Percentiles rank a stretch among this genome's conserved stretches.
Evolutionary conservation across 2,888 invertebrate species (phyloP).

Genomic region (Escarpia spicata): DNA sequence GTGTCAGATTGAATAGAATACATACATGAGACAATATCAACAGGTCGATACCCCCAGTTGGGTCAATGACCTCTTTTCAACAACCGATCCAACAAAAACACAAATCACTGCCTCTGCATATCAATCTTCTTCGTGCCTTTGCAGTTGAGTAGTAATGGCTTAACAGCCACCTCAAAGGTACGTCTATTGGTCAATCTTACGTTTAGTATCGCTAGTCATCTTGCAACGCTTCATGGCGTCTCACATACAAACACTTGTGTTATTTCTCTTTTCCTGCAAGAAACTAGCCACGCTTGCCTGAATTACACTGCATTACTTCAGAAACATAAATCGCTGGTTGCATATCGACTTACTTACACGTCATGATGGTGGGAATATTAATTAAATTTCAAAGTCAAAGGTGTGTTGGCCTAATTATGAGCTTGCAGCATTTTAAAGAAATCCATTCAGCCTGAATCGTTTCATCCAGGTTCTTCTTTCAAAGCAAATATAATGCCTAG

Average conservation of each 20-base stretch:
- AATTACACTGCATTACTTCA: not conserved
- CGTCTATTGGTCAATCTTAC: not conserved
- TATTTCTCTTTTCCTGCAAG: not conserved
- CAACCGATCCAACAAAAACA: too few species aligned
- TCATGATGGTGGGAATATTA: not conserved
- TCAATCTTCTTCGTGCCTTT: too few species aligned
- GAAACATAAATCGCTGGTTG: not conserved
- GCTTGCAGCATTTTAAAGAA: too few species aligned
- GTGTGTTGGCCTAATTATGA: not conserved
- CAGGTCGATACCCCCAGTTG: not conserved
- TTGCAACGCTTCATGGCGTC: not conserved
- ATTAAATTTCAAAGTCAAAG: slow-evolving; percentile 16
- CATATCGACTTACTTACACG: not conserved
- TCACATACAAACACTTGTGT: not conserved
- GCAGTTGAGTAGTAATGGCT: too few species aligned
- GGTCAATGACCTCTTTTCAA: not conserved
- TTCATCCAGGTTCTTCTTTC: not conserved
- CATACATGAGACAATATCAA: not conserved
- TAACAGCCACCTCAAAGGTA: too few species aligned
- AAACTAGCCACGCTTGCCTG: not conserved
- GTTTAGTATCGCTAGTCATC: not conserved
- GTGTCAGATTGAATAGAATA: not conserved
- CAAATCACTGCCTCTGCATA: too few species aligned
- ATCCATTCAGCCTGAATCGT: too few species aligned
- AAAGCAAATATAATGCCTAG: not conserved